Evolutionary conservation across 2,113 vertebrate genomes (phyloP), one percentile per base, ranked within the genome.

Genomic region (Meles meles): DNA sequence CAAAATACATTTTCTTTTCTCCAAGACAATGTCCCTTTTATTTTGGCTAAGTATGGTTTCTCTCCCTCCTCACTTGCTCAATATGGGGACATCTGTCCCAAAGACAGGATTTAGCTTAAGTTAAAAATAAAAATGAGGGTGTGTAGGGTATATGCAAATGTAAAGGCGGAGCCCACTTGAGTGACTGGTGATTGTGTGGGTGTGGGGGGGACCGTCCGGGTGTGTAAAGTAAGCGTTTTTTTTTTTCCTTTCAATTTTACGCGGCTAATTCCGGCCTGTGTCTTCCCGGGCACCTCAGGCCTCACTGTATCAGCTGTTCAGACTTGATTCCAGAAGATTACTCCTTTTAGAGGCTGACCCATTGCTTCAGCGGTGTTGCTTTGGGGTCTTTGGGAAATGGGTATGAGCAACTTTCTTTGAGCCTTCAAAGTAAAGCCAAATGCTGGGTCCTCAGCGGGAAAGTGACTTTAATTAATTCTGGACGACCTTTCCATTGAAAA

Each of bases 381-480:
- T 88, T 61, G 63, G 42, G 20, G 61, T 88, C 67, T 96, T 74
- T 84, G 98, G 95, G 80, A 98, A 98, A 96, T 31, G 31, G 4
- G 77, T 95, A 84, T 81, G 81, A 98, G 97, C 93, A 98, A 97
- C 93, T 98, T 98, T 95, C 86, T 97, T 97, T 67, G 96, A 98
- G 97, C 79, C 95, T 98, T 98, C 95, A 98, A 98, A 98, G 94
- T 86, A 90, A 98, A 98, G 88, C 79, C 93, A 95, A 95, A 98
- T 97, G 91, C 95, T 98, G 94, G 20, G 77, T 97, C 97, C 97
- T 97, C 97, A 95, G 88, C 44, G 61, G 98, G 97, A 98, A 98
- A 98, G 98, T 94, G 23, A 96, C 96, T 98, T 98, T 97, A 99
- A 98, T 98, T 98, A 98, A 98, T 98, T 97, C 96, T 93, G 95